phyloP scores from a whole-genome alignment of 2,113 vertebrate genomes.

The Sinocyclocheilus grahami region DNA sequence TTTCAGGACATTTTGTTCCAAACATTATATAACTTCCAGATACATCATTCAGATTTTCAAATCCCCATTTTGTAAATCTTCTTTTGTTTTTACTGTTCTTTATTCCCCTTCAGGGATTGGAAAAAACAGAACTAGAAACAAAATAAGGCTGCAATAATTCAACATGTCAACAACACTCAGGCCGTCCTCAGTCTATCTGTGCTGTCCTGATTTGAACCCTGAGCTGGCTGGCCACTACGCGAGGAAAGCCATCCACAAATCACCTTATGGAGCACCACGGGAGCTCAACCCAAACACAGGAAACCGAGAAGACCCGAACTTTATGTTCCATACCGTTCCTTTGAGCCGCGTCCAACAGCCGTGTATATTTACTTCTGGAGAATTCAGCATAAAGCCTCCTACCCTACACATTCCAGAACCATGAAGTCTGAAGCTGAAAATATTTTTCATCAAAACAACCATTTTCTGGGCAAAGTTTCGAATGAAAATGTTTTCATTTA shows the following conservation, averaged over 20 bases:
- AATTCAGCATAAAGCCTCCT: conserved; percentile 32
- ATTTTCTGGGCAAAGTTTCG: conserved; percentile 60
- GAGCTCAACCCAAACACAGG: conserved; percentile 61
- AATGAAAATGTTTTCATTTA: conserved; percentile 67
- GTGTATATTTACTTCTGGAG: conserved; percentile 37
- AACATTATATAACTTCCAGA: too few species aligned
- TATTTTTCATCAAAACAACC: conserved; percentile 65
- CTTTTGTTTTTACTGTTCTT: not conserved
- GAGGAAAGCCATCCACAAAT: conserved; percentile 58
- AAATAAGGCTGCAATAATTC: not conserved
- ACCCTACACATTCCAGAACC: conserved; percentile 57
- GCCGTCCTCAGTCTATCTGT: not conserved
- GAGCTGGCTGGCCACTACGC: conserved; percentile 19
- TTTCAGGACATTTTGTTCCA: too few species aligned
- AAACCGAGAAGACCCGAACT: conserved; percentile 53
- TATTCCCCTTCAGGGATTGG: not conserved
- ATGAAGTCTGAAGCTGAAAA: conserved; percentile 58
- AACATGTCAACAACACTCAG: conserved; percentile 14
- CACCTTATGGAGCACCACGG: conserved; percentile 49
- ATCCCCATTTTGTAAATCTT: not conserved
- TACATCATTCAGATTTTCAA: not conserved
- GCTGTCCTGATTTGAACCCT: conserved; percentile 60
- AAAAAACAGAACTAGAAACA: not conserved
- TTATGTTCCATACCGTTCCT: conserved; percentile 48
- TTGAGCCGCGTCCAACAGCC: conserved; percentile 46